Evolutionary conservation across 92 coral and sea anemone genomes (phyloP), one percentile per base, ranked within the genome.

Genomic region (Bergia sp.): DNA sequence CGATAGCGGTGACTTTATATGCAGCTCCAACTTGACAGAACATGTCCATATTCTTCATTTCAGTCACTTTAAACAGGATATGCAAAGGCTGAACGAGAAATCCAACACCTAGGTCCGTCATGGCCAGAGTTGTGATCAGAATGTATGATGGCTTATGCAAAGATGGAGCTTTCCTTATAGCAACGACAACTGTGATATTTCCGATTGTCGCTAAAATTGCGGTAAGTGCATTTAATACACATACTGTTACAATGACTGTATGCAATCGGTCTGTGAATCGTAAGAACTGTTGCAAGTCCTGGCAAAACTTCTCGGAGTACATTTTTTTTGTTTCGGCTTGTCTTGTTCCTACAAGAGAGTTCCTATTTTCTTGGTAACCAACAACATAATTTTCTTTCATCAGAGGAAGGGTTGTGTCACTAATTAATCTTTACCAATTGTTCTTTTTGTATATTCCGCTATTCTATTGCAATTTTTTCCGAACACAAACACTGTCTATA

Each of bases 81-180:
- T 84, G 87, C 21, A 84, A 45, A 18, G 87, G 87, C 64, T 45
- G 74, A 23, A 84, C 87, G 45, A 55, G 64, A 71, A 45, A 8
- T 44, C 87, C 87, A 72, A 84, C 87, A 7, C 87, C 87, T 12
- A 69, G 75, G 44, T 84, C 87, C 13, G 87, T 69, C 21, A 71
- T 7, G 8, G 87, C 87, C 38, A 84, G 38, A 20, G 87, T 45
- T 45, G 87, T 79, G 38, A 84, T 84, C 16, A 84, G 36, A 13
- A 84, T 2, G 79, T 69, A 84, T 8, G 87, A 84, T 16, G 87
- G 87, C 6, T 67, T 65, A 69, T 71, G 67, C 20, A 84, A 49
- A 7, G 79, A 69, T 8, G 43, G 8, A 41, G 79, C 40, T 71
- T 36, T 84, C 36, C 58, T 42, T 65, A 84, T 84, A 10, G 87